These are phyloP conservation scores for Pristionchus pacificus DNA, from an alignment of 1,140 invertebrate species.

Conservation along the genomic window DNA sequence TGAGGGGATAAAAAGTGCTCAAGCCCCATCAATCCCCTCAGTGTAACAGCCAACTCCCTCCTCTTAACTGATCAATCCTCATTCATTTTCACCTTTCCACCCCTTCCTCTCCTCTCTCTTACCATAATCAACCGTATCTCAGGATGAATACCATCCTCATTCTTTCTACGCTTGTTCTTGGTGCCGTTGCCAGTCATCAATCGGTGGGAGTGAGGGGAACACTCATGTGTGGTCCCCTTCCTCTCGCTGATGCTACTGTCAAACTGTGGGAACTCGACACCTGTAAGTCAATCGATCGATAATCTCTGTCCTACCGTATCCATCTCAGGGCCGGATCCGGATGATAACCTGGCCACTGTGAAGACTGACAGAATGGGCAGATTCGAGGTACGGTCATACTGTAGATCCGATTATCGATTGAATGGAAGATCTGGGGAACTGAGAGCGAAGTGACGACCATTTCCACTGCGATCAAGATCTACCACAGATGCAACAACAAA, in stretches of 20 bases:
- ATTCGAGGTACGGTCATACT: not conserved
- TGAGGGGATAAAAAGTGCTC: no score
- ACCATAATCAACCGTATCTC: no score
- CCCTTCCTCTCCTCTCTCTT: no score
- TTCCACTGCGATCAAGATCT: not conserved
- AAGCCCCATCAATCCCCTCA: no score
- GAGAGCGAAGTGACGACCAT: not conserved
- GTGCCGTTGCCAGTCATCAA: no score
- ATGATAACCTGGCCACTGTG: not conserved
- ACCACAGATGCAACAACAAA: not conserved
- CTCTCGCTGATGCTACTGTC: not conserved
- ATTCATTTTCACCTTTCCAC: no score
- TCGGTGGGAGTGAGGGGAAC: not conserved
- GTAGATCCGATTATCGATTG: not conserved
- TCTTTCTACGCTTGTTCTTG: no score
- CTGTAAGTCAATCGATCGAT: not conserved
- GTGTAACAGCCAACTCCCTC: no score
- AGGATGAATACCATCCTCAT: no score
- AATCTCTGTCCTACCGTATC: not conserved
- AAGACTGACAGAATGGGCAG: not conserved
- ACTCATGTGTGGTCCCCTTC: not conserved
- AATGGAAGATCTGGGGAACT: not conserved
- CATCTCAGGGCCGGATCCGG: not conserved
- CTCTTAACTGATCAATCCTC: no score
- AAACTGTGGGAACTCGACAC: not conserved